Conservation (phyloP, 2,888 invertebrate genomes). For the Drosophila sordidula region DNA sequence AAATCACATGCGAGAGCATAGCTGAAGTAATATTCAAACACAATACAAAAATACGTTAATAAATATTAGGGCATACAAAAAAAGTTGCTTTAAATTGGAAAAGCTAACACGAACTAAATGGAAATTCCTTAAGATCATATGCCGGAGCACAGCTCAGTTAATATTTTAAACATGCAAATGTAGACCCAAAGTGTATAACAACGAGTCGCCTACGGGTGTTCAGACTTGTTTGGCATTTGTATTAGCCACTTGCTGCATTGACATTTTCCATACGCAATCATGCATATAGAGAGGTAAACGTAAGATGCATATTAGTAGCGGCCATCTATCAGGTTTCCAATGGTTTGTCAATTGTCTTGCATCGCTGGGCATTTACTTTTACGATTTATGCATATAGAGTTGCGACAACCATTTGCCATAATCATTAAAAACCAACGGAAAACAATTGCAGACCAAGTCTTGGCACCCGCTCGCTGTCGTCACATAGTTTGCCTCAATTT, state of each 20-base stretch:
- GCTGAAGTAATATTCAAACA: no score
- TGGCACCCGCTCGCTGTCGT: neutral
- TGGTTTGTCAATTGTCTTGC: slow-evolving; percentile 67
- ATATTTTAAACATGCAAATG: no score
- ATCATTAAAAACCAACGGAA: slow-evolving; percentile 58
- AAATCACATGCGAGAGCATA: no score
- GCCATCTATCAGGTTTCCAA: slow-evolving; percentile 55
- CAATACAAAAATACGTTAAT: no score
- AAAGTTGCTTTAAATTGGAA: no score
- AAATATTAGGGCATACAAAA: no score
- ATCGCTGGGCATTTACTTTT: slow-evolving; percentile 46
- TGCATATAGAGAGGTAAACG: slow-evolving; percentile 51
- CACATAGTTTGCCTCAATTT: slow-evolving; percentile 15
- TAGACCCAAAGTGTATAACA: slow-evolving; percentile 17
- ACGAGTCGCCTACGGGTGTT: neutral
- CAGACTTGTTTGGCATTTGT: slow-evolving; percentile 18
- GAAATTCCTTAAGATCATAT: no score
- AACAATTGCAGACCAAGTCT: slow-evolving; percentile 38
- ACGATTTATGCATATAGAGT: slow-evolving; percentile 42
- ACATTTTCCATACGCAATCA: slow-evolving; percentile 71
- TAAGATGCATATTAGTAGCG: slow-evolving; percentile 32
- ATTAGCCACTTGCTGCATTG: slow-evolving; percentile 52
- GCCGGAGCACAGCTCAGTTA: no score
- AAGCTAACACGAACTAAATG: no score
- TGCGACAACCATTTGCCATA: slow-evolving; percentile 29